These are phyloP conservation scores for Galerucella nymphaeae DNA, from an alignment of 2,888 invertebrate species.

Conservation along the genomic window DNA sequence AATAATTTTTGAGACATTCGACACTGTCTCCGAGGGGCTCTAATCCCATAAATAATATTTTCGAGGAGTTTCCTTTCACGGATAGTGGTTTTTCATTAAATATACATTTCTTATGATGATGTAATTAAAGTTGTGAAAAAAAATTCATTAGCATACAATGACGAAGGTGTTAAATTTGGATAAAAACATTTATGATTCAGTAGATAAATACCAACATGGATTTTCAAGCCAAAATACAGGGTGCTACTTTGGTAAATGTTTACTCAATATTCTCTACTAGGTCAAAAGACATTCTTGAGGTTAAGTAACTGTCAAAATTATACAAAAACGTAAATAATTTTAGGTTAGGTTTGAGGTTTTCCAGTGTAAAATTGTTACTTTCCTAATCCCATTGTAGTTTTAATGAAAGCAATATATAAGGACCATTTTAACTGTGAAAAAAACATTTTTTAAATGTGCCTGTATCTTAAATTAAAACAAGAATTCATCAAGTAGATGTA, in stretches of 20 bases:
- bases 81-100: neutral
- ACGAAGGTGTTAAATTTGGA: slow-evolving; percentile 7
- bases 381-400: too few species aligned
- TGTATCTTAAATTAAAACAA: neutral
- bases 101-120: neutral
- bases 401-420: too few species aligned
- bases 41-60: slow-evolving; percentile 33
- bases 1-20: slow-evolving; percentile 33
- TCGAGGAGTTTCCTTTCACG: neutral
- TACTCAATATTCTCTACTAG: too few species aligned
- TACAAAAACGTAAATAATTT: too few species aligned
- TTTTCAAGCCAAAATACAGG: too few species aligned
- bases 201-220: neutral
- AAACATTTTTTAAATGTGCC: neutral
- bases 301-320: too few species aligned
- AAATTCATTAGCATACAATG: slow-evolving; percentile 16
- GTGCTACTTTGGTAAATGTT: too few species aligned
- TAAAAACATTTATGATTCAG: slow-evolving; percentile 2
- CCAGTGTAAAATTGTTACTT: too few species aligned
- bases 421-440: neutral
- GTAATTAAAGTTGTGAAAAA: slow-evolving; percentile 5
- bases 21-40: slow-evolving; percentile 29
- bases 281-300: too few species aligned
- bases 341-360: too few species aligned
- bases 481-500: slow-evolving; percentile 8